Evolutionary conservation across 1,140 invertebrate genomes (phyloP).

Genomic region (Anthonomus grandis): DNA sequence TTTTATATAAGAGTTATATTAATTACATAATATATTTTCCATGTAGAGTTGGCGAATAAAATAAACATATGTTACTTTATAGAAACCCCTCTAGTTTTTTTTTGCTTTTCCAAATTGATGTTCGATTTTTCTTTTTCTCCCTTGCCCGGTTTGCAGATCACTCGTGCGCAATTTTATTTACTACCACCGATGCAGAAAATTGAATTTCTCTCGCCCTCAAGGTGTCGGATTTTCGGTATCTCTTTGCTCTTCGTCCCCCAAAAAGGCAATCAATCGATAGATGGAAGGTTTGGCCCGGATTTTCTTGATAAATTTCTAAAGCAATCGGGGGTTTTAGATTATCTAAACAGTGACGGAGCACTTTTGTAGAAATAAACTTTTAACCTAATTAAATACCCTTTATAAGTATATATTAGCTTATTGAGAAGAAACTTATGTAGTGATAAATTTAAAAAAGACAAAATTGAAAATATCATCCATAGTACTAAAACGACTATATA

Average conservation of each 20-base stretch:
- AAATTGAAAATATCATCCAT: neutral
- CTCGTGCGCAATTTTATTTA: constrained; percentile 46
- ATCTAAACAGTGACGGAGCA: constrained; percentile 4
- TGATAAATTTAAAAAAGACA: neutral
- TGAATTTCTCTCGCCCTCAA: constrained; percentile 47
- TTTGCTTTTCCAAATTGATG: constrained; percentile 13
- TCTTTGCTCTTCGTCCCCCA: constrained; percentile 15
- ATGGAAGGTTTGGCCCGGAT: constrained; percentile 31
- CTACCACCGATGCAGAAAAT: constrained; percentile 50
- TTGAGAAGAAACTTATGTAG: neutral
- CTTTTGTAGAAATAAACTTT: neutral
- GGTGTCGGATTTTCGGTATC: constrained; percentile 39
- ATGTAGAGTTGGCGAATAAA: neutral
- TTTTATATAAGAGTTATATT: neutral
- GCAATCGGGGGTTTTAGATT: constrained; percentile 9
- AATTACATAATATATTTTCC: neutral
- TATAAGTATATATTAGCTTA: neutral
- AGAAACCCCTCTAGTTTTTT: neutral
- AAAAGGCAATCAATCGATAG: constrained; percentile 39
- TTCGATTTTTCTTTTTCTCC: constrained; percentile 35
- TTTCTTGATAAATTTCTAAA: constrained; percentile 21
- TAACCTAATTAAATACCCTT: neutral
- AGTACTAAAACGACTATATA: neutral
- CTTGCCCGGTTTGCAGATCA: constrained; percentile 37
- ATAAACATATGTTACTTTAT: too few relatives aligned